Conservation (phyloP, 2,888 invertebrate species). For the Cryptocheilus praepositus region DNA sequence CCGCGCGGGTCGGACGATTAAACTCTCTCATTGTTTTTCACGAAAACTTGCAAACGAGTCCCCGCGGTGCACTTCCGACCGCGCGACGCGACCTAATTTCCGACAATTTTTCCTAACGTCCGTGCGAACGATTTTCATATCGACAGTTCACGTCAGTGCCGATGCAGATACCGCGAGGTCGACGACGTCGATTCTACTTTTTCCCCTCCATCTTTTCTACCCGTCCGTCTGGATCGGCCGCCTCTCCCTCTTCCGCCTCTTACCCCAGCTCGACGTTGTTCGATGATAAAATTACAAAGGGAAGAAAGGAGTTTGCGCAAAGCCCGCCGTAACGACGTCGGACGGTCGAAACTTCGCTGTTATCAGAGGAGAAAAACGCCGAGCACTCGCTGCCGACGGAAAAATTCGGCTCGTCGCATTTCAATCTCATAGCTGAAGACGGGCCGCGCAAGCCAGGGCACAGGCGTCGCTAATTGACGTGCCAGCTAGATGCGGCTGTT, state of each 20-base stretch:
- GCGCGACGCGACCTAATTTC: constrained; percentile 30
- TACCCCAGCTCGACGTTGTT: neutral
- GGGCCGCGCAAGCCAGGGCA: too few species aligned
- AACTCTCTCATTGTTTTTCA: constrained; percentile 34
- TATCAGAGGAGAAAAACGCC: neutral
- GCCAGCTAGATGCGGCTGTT: too few species aligned
- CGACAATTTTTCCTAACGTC: constrained; percentile 24
- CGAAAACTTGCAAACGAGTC: constrained; percentile 31
- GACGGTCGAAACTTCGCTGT: too few species aligned
- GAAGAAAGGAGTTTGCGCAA: neutral
- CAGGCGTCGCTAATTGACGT: too few species aligned
- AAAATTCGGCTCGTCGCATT: neutral
- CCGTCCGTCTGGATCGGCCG: neutral
- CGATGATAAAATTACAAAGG: neutral
- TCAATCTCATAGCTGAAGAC: too few species aligned
- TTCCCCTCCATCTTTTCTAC: neutral
- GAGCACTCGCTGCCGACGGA: neutral
- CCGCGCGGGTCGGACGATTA: constrained; percentile 16
- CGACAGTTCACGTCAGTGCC: constrained; percentile 24
- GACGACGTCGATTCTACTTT: neutral
- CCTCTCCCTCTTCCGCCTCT: too few species aligned
- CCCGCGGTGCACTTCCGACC: constrained; percentile 23
- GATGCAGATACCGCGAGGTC: neutral
- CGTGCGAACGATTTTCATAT: constrained; percentile 25
- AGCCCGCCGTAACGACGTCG: neutral